Evolutionary conservation across 2,113 vertebrate species (phyloP).

Genomic region (Paradoxurus hermaphroditus): DNA sequence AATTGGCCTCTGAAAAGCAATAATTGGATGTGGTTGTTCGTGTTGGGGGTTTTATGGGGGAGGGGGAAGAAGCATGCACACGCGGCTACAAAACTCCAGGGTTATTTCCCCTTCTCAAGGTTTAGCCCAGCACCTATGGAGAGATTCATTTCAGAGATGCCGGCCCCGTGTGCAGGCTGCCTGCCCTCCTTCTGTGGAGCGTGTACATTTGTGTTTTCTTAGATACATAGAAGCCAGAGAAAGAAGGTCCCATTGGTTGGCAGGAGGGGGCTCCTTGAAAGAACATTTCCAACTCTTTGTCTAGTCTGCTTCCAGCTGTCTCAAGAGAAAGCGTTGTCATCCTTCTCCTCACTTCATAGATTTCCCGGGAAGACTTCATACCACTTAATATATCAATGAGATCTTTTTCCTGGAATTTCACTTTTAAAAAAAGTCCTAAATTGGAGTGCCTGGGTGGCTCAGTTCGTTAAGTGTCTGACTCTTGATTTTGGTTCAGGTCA

Average conservation of each 20-base stretch:
- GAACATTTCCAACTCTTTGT: slow-evolving; percentile 8
- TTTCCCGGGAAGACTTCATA: slow-evolving; percentile 47
- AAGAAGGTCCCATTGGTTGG: background rate
- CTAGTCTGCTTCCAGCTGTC: background rate
- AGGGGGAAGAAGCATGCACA: slow-evolving; percentile 34
- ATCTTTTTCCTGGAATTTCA: background rate
- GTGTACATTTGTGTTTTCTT: slow-evolving; percentile 31
- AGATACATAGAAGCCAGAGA: background rate
- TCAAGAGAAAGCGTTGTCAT: background rate
- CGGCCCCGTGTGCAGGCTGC: background rate
- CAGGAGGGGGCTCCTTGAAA: background rate
- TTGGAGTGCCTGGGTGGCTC: too few relatives aligned
- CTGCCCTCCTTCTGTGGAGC: background rate
- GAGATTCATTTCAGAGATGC: slow-evolving; percentile 61
- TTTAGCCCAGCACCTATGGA: slow-evolving; percentile 41
- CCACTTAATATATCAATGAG: background rate
- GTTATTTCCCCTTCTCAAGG: slow-evolving; percentile 54
- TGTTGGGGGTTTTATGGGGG: slow-evolving; percentile 63
- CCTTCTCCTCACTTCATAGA: background rate
- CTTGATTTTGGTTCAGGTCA: too few relatives aligned
- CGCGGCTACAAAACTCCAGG: slow-evolving; percentile 37
- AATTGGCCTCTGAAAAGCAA: slow-evolving; percentile 78
- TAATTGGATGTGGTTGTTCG: slow-evolving; percentile 75
- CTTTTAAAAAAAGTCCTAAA: background rate
- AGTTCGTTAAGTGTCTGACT: too few relatives aligned